Base-by-base conservation (phyloP, 2,113 vertebrate genomes). In the Tonatia bakeri region DNA sequence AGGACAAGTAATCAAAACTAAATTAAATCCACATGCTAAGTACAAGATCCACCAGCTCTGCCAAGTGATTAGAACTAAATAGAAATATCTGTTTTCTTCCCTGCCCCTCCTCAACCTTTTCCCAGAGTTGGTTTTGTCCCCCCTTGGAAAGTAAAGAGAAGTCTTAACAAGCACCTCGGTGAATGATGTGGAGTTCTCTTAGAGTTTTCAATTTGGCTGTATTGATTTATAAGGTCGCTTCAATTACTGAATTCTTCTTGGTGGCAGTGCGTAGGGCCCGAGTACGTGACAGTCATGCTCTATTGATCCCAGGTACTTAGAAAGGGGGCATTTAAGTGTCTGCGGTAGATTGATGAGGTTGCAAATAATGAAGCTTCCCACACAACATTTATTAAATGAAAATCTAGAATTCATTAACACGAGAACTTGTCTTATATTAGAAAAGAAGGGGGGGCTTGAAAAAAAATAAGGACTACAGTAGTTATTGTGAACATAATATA, bases 151-250 rank as follows among this genome's bases (percentile, higher is more conserved):
- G 47, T 26, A 54, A 93, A 94, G 82, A 95, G 40, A 59, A 80
- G 11, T 82, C 77, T 95, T 88, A 80, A 82, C 83, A 85, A 97
- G 90, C 22, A 16, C 88, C 54, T 5, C 4, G 5, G 70, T 96
- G 97, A 97, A 82, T 97, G 92, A 93, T 92, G 95, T 88, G 97
- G 79, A 88, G 67, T 86, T 97, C 97, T 97, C 75, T 92, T 61
- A 0, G 52, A 96, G 96, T 97, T 98, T 98, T 97, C 97, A 93
- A 86, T 98, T 98, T 95, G 96, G 95, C 92, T 75, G 96, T 82
- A 93, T 98, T 98, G 98, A 98, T 98, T 98, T 97, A 97, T 97
- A 97, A 98, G 92, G 95, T 90, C 95, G 98, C 98, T 97, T 97
- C 98, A 98, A 96, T 98, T 97, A 89, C 97, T 64, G 97, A 83